Base-by-base conservation (phyloP, 2,888 invertebrate species). In the Leucoma salicis region DNA sequence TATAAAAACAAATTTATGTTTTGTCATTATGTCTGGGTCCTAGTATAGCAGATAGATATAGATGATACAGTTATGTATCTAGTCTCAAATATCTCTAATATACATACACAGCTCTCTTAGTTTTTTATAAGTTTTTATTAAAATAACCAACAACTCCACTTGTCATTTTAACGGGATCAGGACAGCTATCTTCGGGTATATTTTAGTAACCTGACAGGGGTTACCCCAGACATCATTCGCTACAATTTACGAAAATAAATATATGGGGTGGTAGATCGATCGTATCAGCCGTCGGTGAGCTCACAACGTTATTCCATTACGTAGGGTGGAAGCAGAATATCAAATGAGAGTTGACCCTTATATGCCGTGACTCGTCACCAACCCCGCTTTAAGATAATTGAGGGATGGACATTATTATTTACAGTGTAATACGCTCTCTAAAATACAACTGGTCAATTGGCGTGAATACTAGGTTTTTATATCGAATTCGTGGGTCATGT, bases 291-390 rank as follows among this genome's bases (percentile, higher is more conserved):
- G 66, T 64, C 59, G 62, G 66, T 64, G 62, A 63, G 58, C 67
- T 76, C 86, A 84, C 87, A 85, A 59, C 83, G 80, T 78, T 86
- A 83, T 87, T 85, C 87, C 87, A 87, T 88, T 87, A 86, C 68
- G 67, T 53, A 62, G 70, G 70, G 70, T 65, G 76, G 70, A 57
- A 70, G 69, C 62, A 68, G 82, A 84, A 86, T 86, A 80, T 83
- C 60, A 76, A 81, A 85, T 82, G 81, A 79, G 78, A 67, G 68
- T 61, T 76, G 78, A 81, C 82, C 84, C 80, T 74, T 71, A 73
- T 68, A 75, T 71, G 72, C 70, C 67, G 69, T 67, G 69, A 67
- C 57, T 63, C 66, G 66, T 57, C 60, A 61, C 58, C 50, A 56
- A 53, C 57, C 52, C 49, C 53, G 58, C 47, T 53, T 56, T 53